A percentile compares a stretch with the other conserved stretches of the same genome.
phyloP scores from a whole-genome alignment of 2,113 vertebrate genomes.

The Chauna torquata region DNA sequence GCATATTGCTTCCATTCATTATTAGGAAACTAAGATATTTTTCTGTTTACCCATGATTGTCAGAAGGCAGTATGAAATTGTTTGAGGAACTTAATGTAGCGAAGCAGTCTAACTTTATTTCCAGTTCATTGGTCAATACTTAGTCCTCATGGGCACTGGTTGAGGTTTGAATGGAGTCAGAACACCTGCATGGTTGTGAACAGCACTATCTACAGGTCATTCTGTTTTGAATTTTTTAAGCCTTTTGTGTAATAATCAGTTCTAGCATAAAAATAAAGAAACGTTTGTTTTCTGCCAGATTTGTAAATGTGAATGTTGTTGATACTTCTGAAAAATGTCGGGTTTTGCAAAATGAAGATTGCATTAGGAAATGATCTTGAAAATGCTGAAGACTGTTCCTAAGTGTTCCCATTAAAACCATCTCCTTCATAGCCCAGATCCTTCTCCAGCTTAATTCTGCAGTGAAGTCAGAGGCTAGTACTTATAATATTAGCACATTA shows the following conservation, averaged over 20 bases:
- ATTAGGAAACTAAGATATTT: background rate
- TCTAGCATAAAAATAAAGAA: constrained; percentile 9
- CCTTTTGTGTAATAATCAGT: background rate
- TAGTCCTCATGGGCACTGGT: background rate
- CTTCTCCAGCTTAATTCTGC: background rate
- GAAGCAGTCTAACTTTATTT: background rate
- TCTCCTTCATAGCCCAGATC: background rate
- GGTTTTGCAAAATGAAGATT: background rate
- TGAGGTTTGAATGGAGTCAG: background rate
- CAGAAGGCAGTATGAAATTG: background rate
- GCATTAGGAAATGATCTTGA: background rate
- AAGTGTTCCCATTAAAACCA: background rate
- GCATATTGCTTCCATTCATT: background rate
- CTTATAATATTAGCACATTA: background rate
- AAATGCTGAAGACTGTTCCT: background rate
- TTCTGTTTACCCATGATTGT: background rate
- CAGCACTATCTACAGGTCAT: background rate
- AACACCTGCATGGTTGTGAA: background rate
- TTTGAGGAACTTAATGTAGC: background rate
- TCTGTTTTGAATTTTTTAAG: background rate
- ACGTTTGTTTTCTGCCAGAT: background rate
- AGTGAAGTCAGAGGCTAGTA: background rate
- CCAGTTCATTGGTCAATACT: background rate
- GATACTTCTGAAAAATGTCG: background rate
- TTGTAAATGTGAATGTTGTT: background rate